Evolutionary conservation across 2,888 invertebrate genomes (phyloP).

Genomic region (Lasius fuliginosus): DNA sequence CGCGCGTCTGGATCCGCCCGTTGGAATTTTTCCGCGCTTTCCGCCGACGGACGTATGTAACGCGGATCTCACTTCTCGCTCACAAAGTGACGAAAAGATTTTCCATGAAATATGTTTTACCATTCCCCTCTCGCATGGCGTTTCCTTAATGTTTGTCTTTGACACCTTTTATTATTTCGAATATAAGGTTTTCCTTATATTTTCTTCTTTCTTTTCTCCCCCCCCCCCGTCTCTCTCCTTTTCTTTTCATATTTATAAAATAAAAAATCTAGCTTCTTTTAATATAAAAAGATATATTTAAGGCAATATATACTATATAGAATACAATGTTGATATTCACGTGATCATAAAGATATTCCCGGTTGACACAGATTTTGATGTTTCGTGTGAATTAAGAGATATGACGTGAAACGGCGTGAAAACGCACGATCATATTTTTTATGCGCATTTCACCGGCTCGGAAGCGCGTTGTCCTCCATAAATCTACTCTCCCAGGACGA

Average conservation of each 20-base stretch:
- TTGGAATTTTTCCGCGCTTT: slow-evolving; percentile 58
- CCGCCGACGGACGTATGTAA: not conserved
- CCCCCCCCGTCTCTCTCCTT: not conserved
- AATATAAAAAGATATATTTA: not conserved
- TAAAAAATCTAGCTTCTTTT: not conserved
- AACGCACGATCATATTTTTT: slow-evolving; percentile 43
- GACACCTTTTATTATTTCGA: slow-evolving; percentile 1
- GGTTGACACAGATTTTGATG: slow-evolving; percentile 18
- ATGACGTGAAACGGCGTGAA: slow-evolving; percentile 31
- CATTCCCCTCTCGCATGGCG: not conserved
- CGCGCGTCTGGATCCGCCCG: slow-evolving; percentile 58
- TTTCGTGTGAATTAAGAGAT: slow-evolving; percentile 39
- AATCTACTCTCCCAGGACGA: slow-evolving; percentile 11
- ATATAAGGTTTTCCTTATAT: slow-evolving; percentile 4
- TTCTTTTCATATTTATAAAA: not conserved
- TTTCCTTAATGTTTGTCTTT: slow-evolving; percentile 24
- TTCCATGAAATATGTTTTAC: slow-evolving; percentile 15
- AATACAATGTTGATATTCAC: slow-evolving; percentile 10
- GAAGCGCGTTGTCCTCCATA: slow-evolving; percentile 39
- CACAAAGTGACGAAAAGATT: slow-evolving; percentile 44
- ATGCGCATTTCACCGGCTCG: slow-evolving; percentile 4
- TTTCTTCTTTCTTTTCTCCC: not conserved
- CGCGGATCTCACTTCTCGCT: slow-evolving; percentile 38
- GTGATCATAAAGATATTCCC: slow-evolving; percentile 7
- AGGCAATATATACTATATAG: not conserved